Percentiles rank a stretch among this genome's conserved stretches.
Evolutionary conservation across 1,140 invertebrate species (phyloP).

Genomic region (Colletes gigas): DNA sequence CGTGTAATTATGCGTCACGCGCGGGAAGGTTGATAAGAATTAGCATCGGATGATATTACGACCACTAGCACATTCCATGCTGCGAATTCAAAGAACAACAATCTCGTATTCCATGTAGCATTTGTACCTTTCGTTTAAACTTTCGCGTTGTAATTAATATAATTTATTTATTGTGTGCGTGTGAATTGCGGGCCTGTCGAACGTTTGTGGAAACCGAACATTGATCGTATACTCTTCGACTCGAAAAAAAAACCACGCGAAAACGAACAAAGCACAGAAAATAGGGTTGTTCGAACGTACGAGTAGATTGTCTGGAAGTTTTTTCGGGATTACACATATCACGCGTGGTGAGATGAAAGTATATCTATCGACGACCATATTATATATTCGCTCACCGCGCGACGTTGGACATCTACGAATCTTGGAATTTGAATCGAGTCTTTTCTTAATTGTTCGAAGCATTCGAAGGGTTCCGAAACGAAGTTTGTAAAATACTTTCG

Average conservation of each 20-base stretch:
- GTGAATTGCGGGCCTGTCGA: constrained; percentile 3
- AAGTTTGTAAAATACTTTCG: too few relatives aligned
- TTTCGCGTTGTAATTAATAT: constrained; percentile 60
- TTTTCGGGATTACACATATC: constrained; percentile 59
- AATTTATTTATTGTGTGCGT: constrained; percentile 63
- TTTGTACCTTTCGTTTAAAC: constrained; percentile 62
- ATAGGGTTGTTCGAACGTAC: neutral
- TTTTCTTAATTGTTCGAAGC: neutral
- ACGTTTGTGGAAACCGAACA: constrained; percentile 8
- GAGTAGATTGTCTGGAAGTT: constrained; percentile 23
- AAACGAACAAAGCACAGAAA: neutral
- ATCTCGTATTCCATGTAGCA: constrained; percentile 69
- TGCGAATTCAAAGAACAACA: constrained; percentile 49
- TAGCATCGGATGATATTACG: constrained; percentile 38
- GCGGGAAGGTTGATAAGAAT: constrained; percentile 12
- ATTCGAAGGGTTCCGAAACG: neutral
- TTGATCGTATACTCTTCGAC: neutral
- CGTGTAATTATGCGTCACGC: too few relatives aligned
- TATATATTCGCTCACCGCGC: constrained; percentile 11
- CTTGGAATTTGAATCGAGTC: neutral
- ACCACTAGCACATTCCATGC: constrained; percentile 65
- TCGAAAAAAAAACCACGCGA: neutral
- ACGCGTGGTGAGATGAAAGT: constrained; percentile 12
- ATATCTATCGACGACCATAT: constrained; percentile 37
- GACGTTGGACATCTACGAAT: neutral